Evolutionary conservation across 2,888 invertebrate genomes (phyloP), one percentile per base, ranked within the genome.

Genomic region (Chrysomela aeneicollis): DNA sequence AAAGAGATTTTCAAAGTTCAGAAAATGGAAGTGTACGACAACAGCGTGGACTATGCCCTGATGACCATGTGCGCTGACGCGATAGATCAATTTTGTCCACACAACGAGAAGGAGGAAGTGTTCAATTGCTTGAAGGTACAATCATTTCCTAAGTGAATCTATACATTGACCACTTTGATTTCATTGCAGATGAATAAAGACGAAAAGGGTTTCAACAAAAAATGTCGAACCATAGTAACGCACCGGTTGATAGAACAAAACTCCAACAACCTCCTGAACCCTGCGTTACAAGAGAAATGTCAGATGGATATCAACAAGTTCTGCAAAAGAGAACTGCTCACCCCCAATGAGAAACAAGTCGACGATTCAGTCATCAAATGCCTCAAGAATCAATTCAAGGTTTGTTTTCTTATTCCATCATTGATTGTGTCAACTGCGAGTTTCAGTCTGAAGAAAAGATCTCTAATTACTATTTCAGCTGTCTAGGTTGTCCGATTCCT

Each of bases 161-260:
- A 10, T 47, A 2, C 21, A 2, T 18, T 26, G 15, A 8, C 37
- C 37, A 22, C 17, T 42, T 32, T 22, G 17, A 18, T 52, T 32
- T 19, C 60, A 60, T 84, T 87, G 53, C 82, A 89, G 87, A 86
- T 85, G 66, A 88, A 92, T 78, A 92, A 90, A 75, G 90, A 94
- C 76, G 90, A 93, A 75, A 84, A 87, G 0, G 87, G 88, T 18
- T 97, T 97, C 82, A 93, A 93, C 79, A 88, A 90, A 61, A 91
- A 90, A 69, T 98, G 97, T 79, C 90, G 92, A 78, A 84, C 89
- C 60, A 88, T 96, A 17, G 91, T 97, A n/a, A 87, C 93, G 0
- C 91, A 92, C 78, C 88, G 97, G 73, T 91, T 96, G 89, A 91
- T 94, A 70, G 94, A 95, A 81, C 94, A 94, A 81, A 94, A 93